A percentile compares a stretch with the other conserved stretches of the same genome.
Evolutionary conservation across 2,113 vertebrate genomes (phyloP).

Genomic region (Sander vitreus): DNA sequence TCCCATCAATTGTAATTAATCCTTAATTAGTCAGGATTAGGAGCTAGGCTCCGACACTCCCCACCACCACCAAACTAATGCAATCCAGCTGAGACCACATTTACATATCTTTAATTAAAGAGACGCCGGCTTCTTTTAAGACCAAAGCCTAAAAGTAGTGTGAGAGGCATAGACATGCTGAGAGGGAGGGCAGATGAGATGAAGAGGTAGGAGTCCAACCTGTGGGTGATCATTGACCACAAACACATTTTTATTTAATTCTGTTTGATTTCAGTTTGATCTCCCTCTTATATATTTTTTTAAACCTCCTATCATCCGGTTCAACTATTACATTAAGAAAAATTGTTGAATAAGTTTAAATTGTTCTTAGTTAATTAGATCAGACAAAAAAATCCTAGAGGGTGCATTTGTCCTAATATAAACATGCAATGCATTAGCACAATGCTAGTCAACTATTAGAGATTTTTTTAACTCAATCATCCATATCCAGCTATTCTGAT

Average conservation of each 20-base stretch:
- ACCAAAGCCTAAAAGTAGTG: constrained; percentile 65
- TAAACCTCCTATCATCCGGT: neutral
- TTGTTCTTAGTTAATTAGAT: neutral
- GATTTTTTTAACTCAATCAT: neutral
- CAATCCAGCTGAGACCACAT: constrained; percentile 84
- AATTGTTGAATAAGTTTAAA: too few species aligned
- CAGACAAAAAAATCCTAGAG: neutral
- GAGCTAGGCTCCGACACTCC: constrained; percentile 74
- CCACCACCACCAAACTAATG: constrained; percentile 75
- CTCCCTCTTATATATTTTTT: neutral
- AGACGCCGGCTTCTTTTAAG: constrained; percentile 73
- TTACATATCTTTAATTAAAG: constrained; percentile 87
- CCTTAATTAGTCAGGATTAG: constrained; percentile 88
- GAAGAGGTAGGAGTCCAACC: constrained; percentile 49
- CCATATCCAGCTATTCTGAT: neutral
- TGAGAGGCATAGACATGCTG: constrained; percentile 51
- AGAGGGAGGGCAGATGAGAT: constrained; percentile 57
- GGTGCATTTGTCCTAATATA: neutral
- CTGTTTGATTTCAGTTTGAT: neutral
- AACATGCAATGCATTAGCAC: neutral
- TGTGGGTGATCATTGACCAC: constrained; percentile 35
- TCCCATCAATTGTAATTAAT: constrained; percentile 88
- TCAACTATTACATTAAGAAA: neutral
- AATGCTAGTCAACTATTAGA: neutral
- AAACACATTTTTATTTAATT: neutral